Conservation (phyloP, 1,140 invertebrate genomes). For the Sycobia sp. region DNA sequence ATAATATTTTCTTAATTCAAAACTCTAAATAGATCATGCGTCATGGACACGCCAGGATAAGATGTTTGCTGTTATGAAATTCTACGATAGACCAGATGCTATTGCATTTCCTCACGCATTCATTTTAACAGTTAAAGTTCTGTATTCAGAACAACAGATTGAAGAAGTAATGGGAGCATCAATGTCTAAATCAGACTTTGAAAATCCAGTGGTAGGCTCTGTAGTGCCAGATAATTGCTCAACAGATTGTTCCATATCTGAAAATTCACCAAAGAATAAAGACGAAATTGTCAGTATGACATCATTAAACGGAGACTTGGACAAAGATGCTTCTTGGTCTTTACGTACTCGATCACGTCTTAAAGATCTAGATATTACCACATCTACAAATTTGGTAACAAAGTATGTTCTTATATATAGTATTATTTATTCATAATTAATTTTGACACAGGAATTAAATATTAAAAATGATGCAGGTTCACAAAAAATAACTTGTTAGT, state of each 20-base stretch:
- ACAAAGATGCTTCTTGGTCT: constrained; percentile 11
- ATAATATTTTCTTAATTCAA: constrained; percentile 37
- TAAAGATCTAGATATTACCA: background rate
- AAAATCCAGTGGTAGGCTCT: background rate
- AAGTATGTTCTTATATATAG: constrained; percentile 1
- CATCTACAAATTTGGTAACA: background rate
- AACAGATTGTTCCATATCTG: too few species aligned
- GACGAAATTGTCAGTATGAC: background rate
- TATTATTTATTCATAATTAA: too few species aligned
- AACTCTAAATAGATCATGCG: constrained; percentile 42
- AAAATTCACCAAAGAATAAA: constrained; percentile 3
- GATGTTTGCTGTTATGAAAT: constrained; percentile 56
- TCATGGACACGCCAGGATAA: constrained; percentile 56
- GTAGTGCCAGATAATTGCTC: background rate
- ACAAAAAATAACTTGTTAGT: too few species aligned
- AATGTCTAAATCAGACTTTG: background rate
- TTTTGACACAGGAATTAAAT: too few species aligned
- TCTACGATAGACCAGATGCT: constrained; percentile 45
- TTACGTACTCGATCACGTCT: constrained; percentile 4
- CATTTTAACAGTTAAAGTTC: constrained; percentile 49
- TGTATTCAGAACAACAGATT: constrained; percentile 13
- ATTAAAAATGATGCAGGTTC: too few species aligned
- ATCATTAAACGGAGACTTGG: background rate
- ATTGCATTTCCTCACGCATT: constrained; percentile 50
- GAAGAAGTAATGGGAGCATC: constrained; percentile 7